Evolutionary conservation across 2,888 invertebrate species (phyloP).

Genomic region (Patella ulyssiponensis): DNA sequence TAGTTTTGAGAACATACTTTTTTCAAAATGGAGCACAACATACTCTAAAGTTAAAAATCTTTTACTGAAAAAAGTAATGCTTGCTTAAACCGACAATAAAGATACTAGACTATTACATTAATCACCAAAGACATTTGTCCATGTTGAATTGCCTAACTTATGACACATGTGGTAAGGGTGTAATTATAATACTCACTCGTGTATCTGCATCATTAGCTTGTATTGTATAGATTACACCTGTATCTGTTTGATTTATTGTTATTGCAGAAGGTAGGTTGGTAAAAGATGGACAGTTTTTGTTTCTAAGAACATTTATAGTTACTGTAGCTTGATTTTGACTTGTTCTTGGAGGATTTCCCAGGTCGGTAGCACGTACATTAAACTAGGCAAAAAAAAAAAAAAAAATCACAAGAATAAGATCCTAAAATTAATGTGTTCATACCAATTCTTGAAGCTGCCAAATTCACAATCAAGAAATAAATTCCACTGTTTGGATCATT

Average conservation of each 20-base stretch:
- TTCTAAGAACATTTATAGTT: conserved; percentile 53
- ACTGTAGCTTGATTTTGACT: conserved; percentile 56
- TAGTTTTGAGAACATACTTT: too few species aligned
- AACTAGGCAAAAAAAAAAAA: conserved; percentile 34
- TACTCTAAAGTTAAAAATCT: too few species aligned
- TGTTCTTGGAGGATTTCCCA: conserved; percentile 47
- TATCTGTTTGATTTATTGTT: conserved; percentile 49
- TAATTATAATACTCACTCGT: conserved; percentile 40
- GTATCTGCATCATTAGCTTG: conserved; percentile 57
- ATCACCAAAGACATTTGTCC: background rate
- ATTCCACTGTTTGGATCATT: too few species aligned
- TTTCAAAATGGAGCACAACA: too few species aligned
- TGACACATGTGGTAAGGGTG: background rate
- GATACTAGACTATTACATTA: too few species aligned
- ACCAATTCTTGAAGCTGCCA: too few species aligned
- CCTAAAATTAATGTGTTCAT: too few species aligned
- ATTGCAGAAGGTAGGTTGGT: conserved; percentile 43
- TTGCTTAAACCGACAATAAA: too few species aligned
- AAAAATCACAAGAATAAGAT: background rate
- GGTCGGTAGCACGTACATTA: conserved; percentile 46
- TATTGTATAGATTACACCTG: conserved; percentile 52
- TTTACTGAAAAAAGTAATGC: too few species aligned
- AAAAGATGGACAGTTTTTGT: conserved; percentile 54
- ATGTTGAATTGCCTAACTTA: background rate
- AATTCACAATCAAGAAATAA: too few species aligned